A percentile compares a stretch with the other conserved stretches of the same genome.
phyloP scores from a whole-genome alignment of 2,113 vertebrate genomes.

The Capra hircus region DNA sequence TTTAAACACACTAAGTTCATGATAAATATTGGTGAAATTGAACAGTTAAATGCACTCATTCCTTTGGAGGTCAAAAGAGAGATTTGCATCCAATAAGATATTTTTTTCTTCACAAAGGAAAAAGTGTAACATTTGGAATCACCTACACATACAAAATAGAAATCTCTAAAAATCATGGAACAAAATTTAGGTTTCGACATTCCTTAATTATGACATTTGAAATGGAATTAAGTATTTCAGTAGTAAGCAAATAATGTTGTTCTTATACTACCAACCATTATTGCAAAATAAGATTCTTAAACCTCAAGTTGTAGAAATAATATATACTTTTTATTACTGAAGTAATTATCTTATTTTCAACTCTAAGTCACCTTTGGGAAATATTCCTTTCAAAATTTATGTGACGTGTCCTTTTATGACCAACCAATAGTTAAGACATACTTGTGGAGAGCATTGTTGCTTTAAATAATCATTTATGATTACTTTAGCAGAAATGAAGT shows the following conservation, averaged over 20 bases:
- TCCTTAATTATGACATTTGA: background rate
- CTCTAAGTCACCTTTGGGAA: background rate
- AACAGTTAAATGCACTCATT: background rate
- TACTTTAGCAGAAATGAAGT: background rate
- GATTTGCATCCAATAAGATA: background rate
- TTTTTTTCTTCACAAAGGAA: background rate
- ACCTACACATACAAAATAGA: background rate
- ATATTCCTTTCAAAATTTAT: background rate
- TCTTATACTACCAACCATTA: background rate
- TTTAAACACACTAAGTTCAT: background rate
- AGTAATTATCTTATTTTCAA: conserved; percentile 18
- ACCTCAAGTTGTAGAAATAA: background rate
- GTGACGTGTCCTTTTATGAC: background rate
- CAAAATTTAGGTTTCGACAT: background rate
- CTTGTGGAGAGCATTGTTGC: background rate
- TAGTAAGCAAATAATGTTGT: background rate
- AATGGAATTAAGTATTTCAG: background rate
- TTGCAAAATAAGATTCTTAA: background rate
- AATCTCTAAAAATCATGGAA: background rate
- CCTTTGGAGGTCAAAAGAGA: background rate
- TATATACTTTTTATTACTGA: background rate
- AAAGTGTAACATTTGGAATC: background rate
- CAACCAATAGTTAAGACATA: background rate
- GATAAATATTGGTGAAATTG: background rate
- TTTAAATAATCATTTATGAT: background rate